Conservation (phyloP, 2,113 vertebrate genomes). For the Ginglymostoma cirratum region DNA sequence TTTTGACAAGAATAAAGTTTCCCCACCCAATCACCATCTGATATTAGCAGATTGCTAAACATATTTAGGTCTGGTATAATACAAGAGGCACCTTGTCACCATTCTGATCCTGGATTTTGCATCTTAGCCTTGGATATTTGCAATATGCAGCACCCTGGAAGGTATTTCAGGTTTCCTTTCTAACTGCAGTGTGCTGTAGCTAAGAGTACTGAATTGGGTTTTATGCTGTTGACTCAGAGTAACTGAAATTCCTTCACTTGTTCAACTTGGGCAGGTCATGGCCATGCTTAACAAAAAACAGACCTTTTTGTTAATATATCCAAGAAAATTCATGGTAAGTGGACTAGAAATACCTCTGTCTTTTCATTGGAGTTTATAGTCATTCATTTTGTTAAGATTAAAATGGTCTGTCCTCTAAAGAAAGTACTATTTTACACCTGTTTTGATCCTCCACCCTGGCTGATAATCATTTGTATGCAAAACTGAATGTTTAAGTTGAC, state of each 20-base stretch:
- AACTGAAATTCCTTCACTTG: background rate
- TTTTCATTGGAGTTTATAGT: slow-evolving; percentile 7
- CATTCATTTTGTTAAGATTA: background rate
- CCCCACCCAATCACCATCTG: background rate
- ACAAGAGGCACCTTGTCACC: background rate
- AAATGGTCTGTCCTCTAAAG: slow-evolving; percentile 5
- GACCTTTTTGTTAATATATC: background rate
- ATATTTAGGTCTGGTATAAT: background rate
- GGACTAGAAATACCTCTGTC: background rate
- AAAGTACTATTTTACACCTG: slow-evolving; percentile 2
- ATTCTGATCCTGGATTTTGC: slow-evolving; percentile 26
- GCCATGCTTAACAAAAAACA: background rate
- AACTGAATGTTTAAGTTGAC: slow-evolving; percentile 13
- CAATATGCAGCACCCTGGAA: background rate
- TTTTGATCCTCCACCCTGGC: background rate
- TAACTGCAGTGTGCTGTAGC: slow-evolving; percentile 6
- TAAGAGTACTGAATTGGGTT: slow-evolving; percentile 24
- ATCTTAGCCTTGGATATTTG: slow-evolving; percentile 19
- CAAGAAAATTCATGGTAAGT: slow-evolving; percentile 7
- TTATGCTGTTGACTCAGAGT: background rate
- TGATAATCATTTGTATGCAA: background rate
- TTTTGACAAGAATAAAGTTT: slow-evolving; percentile 13
- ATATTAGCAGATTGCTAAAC: background rate
- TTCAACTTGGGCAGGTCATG: background rate
- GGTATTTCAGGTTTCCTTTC: slow-evolving; percentile 25